Base-by-base conservation (phyloP, 2,888 invertebrate species). In the Synanthedon tipuliformis region DNA sequence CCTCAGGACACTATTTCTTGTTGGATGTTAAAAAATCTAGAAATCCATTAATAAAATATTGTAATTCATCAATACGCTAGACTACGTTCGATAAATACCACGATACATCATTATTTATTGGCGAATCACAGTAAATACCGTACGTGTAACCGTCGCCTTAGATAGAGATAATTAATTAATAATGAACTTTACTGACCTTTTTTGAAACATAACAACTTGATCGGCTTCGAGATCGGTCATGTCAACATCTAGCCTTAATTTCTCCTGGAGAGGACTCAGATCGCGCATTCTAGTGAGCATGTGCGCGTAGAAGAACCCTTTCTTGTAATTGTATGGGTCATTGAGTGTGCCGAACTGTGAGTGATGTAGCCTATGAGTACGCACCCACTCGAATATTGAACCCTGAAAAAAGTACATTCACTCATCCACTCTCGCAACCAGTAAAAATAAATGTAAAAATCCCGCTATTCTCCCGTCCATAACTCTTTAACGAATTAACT, bases 231-330 rank as follows among this genome's bases (percentile, higher is more conserved):
- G 76, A 70, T 97, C 97, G 0, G 90, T 89, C 89, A 95, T 91
- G 63, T 96, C 94, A 48, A 97, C 89, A 10, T 89, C 78, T 23
- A 89, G 83, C 54, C 91, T 89, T 41, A 93, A 80, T 52, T 89
- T 81, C 61, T 92, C 89, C 58, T 92, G 90, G 56, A 93, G 81
- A 0, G 90, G 88, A 53, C 92, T 93, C 50, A 92, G 89, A 50
- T 90, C 89, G 52, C 89, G 73, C 27, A 95, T 70, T 53, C 95
- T 90, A 53, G 94, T 92, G 41, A 92, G 77, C 15, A 96, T 81
- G 65, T 98, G 97, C 1, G 96, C 90, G 71, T 93, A 93, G 57
- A 93, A 74, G 71, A 97, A 95, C 4, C 97, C 96, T 61, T 90
- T 91, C 2, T 89, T 90, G 65, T 92, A 91, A 70, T 95, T 92